Percentiles rank a stretch among this genome's conserved stretches.
phyloP scores from a whole-genome alignment of 2,888 invertebrate species.

The Axea sp. region DNA sequence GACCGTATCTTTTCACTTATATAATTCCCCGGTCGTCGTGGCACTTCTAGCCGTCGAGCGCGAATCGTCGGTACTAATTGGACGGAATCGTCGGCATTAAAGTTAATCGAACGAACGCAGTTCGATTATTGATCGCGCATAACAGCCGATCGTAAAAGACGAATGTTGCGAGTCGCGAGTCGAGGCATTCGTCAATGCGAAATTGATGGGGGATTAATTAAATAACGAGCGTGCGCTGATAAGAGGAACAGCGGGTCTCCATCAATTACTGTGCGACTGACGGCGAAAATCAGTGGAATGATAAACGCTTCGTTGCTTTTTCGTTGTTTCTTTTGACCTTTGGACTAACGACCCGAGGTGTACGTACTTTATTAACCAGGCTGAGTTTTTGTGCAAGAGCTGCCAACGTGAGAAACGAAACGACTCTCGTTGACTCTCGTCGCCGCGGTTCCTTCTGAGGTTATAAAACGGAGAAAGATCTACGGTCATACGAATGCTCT shows the following conservation, averaged over 20 bases:
- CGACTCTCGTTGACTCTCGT: too few relatives aligned
- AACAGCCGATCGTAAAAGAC: conserved; percentile 32
- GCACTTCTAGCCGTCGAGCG: conserved; percentile 64
- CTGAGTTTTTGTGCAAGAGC: too few relatives aligned
- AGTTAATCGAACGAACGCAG: conserved; percentile 64
- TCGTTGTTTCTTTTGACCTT: too few relatives aligned
- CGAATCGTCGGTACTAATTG: conserved; percentile 66
- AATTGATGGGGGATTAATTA: conserved; percentile 57
- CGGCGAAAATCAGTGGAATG: too few relatives aligned
- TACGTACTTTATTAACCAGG: too few relatives aligned
- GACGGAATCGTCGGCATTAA: conserved; percentile 65
- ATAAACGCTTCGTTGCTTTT: too few relatives aligned
- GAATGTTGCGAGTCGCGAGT: conserved; percentile 11
- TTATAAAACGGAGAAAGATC: too few relatives aligned
- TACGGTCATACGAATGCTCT: too few relatives aligned
- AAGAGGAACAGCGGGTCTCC: conserved; percentile 19
- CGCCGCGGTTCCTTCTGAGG: too few relatives aligned
- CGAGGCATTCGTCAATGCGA: conserved; percentile 26
- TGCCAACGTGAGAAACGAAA: too few relatives aligned
- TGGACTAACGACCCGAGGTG: too few relatives aligned
- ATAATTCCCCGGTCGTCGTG: conserved; percentile 63
- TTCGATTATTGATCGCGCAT: conserved; percentile 51
- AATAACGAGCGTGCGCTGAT: conserved; percentile 40
- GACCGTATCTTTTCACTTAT: conserved; percentile 66
- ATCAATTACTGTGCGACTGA: conserved; percentile 46